Base-by-base conservation (phyloP, 2,888 invertebrate species). In the Lampropteryx suffumata region DNA sequence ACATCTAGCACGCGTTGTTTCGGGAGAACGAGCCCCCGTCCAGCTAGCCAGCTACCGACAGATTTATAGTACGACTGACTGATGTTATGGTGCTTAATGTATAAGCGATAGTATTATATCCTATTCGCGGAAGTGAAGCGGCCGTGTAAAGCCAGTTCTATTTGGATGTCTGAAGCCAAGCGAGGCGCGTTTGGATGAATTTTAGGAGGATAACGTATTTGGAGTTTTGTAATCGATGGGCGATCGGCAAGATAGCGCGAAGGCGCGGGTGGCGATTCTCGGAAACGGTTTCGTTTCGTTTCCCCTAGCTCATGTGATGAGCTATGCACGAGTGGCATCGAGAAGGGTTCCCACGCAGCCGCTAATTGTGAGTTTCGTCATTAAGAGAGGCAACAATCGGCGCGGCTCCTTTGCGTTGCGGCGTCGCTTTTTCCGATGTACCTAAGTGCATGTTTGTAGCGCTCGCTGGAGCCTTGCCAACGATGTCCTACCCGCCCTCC, bases 21-120 rank as follows among this genome's bases (percentile, higher is more conserved):
- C 45, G 45, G 74, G 69, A 60, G 76, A 68, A 68, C 72, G 73
- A 73, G 73, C 77, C 71, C 59, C 61, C 67, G 67, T 64, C 64
- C 54, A 62, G 61, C 64, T 60, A 57, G 67, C 64, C 54, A 62
- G 61, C 64, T 60, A 57, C 67, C 58, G 80, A 80, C 76, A 80
- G 79, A 82, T 82, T 82, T 82, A 83, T 82, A 65, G 70, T n/a
- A 60, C 55, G 64, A 63, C 65, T 63, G 71, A 70, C 64, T 62
- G 71, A 69, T 62, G 60, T 57, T 67, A 68, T 4, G 64, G 67
- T 55, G 71, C 70, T n/a, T n/a, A n/a, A n/a, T 59, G 53, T 64
- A 59, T 56, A 43, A 48, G 41, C 56, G 54, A 55, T 50, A 57
- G 55, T 65, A 63, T 64, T 58, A 69, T 61, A 65, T 62, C 50